Evolutionary conservation across 2,888 invertebrate genomes (phyloP), one percentile per base, ranked within the genome.

Genomic region (Diadegma fenestrale): DNA sequence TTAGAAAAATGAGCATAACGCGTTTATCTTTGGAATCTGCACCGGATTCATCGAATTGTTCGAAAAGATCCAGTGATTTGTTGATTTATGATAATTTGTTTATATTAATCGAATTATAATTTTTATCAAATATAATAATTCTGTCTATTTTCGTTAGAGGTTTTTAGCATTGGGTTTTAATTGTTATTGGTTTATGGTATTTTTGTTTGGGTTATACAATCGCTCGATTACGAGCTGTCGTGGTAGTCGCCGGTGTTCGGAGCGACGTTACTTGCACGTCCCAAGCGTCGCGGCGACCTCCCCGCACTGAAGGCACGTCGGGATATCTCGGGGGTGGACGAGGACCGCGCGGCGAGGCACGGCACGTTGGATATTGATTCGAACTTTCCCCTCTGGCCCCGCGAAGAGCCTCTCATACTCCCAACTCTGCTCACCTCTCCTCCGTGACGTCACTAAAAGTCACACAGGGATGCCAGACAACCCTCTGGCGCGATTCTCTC

Each of bases 211-310:
- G 19, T 79, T 45, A 48, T 14, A 37, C 22, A 43, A 75, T 73
- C 58, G 66, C 30, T 75, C 26, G 26, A 12, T 68, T 58, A 58
- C 43, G 45, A 68, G 48, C 63, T 48, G 22, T 75, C 73, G 66
- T 75, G 87, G 88, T 88, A 88, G 89, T 84, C 87, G 88, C 90
- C 88, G 89, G 88, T 88, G 87, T 86, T 89, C 89, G 89, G 90
- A 90, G 89, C 90, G 92, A 89, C 90, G 91, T 88, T 84, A 82
- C 88, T 88, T 89, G 88, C 88, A 88, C 90, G 92, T 92, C 89
- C 89, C 90, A 90, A 90, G 90, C 93, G 90, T 93, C 90, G 91
- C 91, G 91, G 92, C 91, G 92, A 91, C 93, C 91, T 91, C 91
- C 92, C 92, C 92, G 93, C 92, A 93, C 93, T 93, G 92, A 92